A percentile compares a stretch with the other conserved stretches of the same genome.
Conservation (phyloP, 2,797 vertebrate genomes). For the Brachyrhaphis roseni region DNA sequence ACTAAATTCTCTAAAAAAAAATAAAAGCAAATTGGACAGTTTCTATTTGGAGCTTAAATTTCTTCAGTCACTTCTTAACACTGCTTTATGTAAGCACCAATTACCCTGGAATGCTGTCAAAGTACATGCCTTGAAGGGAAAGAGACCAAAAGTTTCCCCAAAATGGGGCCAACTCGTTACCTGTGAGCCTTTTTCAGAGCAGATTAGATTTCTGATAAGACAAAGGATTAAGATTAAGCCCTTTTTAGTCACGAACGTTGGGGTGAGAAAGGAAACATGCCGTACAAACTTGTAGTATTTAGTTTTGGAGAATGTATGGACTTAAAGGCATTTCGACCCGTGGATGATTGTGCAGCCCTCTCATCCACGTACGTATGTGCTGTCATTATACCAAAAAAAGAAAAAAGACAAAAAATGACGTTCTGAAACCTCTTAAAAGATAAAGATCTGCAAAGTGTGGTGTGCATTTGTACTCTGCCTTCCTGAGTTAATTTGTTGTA, state of each 20-base stretch:
- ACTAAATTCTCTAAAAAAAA: neutral
- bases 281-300: too few relatives aligned
- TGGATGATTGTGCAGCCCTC: neutral
- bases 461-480: neutral
- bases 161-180: slow-evolving; percentile 18
- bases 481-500: neutral
- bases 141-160: slow-evolving; percentile 4
- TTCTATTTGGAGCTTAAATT: slow-evolving; percentile 11
- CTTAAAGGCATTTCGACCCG: too few relatives aligned
- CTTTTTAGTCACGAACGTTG: slow-evolving; percentile 3
- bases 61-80: slow-evolving; percentile 17
- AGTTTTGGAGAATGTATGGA: neutral
- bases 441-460: neutral
- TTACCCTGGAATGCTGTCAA: slow-evolving; percentile 52
- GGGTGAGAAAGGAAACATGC: neutral
- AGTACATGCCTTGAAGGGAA: slow-evolving; percentile 19
- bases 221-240: slow-evolving; percentile 12
- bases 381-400: neutral
- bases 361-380: too few relatives aligned
- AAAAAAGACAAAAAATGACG: neutral
- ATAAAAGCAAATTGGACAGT: slow-evolving; percentile 2
- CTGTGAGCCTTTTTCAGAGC: slow-evolving; percentile 7
- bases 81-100: slow-evolving; percentile 28
- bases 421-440: neutral
- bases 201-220: slow-evolving; percentile 19